Evolutionary conservation across 2,797 vertebrate species (phyloP), one percentile per base, ranked within the genome.

Genomic region (Ptychadena robeensis): DNA sequence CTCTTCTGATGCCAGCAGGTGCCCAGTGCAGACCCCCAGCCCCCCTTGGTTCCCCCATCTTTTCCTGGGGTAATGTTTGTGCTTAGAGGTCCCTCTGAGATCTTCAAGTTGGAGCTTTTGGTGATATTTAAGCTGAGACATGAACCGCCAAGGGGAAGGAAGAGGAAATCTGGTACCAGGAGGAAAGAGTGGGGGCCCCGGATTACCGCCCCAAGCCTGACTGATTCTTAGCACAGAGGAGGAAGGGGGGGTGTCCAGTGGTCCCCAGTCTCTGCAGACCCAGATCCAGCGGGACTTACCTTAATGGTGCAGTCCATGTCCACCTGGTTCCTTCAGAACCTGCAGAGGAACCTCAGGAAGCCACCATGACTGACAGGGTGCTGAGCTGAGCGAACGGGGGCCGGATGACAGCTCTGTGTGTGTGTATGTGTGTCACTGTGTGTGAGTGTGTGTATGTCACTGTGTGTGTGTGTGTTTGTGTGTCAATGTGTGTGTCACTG

Each of bases 71-170:
- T 53, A 15, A 15, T 53, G 15, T 18, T 18, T 53, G 44, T 53
- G 44, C 44, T 6, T n/a, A 5, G 44, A 53, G 44, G 44, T 53
- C 44, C 44, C 8, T 53, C 0, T 53, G 44, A 53, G 18, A 53
- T 53, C 31, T 34, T 70, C 6, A 25, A 66, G 11, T 30, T 48
- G 48, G 48, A 31, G 77, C 34, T 48, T 22, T 35, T 12, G 8
- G 63, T 94, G 94, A 95, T 96, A 94, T 95, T 95, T 93, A 94
- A 95, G 92, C 93, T 91, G 91, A 94, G 93, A 94, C 94, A 94
- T 95, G 86, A 87, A 94, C 95, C 95, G 94, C 95, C 91, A 96
- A 95, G 94, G 95, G 95, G 95, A 96, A 96, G 95, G 95, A 96
- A 96, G 94, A 95, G 95, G 94, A 95, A 94, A 94, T 94, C 95